Conservation (phyloP, 1,140 invertebrate genomes). For the Solenopsis invicta region DNA sequence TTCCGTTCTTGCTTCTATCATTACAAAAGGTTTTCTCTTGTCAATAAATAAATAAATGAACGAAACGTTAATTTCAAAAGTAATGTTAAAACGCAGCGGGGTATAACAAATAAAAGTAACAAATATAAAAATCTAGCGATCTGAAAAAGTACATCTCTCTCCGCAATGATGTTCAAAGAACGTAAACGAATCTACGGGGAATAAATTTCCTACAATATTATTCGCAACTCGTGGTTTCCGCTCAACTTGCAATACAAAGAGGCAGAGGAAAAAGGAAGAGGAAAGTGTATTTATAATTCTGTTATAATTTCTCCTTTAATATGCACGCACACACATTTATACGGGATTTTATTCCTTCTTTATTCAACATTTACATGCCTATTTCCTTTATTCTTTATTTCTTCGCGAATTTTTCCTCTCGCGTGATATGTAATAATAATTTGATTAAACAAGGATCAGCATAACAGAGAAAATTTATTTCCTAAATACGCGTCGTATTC, state of each 20-base stretch:
- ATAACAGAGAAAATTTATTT: background rate
- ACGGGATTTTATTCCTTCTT: background rate
- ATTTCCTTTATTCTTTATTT: background rate
- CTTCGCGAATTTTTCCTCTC: background rate
- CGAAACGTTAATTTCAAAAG: background rate
- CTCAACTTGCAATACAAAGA: background rate
- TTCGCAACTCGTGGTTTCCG: background rate
- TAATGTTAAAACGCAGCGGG: background rate
- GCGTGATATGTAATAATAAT: background rate
- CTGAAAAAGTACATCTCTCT: slow-evolving; percentile 10
- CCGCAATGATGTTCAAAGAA: background rate
- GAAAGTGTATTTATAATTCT: slow-evolving; percentile 8
- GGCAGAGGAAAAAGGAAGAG: background rate
- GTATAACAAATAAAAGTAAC: slow-evolving; percentile 2
- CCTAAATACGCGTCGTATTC: background rate
- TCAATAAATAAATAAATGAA: slow-evolving; percentile 14
- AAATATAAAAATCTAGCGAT: background rate
- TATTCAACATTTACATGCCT: background rate
- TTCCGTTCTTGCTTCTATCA: background rate
- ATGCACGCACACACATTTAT: background rate
- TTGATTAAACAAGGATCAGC: background rate
- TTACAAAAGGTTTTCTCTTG: background rate
- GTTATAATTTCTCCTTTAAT: background rate
- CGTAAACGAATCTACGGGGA: background rate
- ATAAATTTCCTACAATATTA: slow-evolving; percentile 23